Evolutionary conservation across 2,888 invertebrate genomes (phyloP).

Genomic region (Dolichopus griseipennis): DNA sequence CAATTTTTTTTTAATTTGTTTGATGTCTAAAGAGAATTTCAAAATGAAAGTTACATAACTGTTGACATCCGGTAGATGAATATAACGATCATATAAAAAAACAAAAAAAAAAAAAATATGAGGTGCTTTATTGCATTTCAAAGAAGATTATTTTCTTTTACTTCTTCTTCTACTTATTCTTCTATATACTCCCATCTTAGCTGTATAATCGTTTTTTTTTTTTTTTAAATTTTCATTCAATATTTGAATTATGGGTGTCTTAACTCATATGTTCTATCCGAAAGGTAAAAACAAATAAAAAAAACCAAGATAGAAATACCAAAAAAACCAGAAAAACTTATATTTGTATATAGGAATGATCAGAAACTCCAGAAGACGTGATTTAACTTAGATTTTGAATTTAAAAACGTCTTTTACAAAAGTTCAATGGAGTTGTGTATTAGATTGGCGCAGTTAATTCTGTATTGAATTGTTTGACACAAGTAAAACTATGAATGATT

Average conservation of each 20-base stretch:
- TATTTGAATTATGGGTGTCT: too few relatives aligned
- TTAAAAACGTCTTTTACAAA: too few relatives aligned
- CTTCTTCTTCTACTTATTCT: not conserved
- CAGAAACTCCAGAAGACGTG: not conserved
- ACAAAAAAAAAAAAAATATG: not conserved
- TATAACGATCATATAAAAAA: not conserved
- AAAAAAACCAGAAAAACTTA: not conserved
- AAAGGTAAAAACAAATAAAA: not conserved
- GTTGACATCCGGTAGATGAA: conserved; percentile 8
- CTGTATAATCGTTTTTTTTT: too few relatives aligned
- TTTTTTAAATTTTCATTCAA: too few relatives aligned
- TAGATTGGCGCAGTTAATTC: not conserved
- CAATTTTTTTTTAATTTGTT: not conserved
- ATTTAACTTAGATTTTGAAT: not conserved
- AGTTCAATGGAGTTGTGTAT: too few relatives aligned
- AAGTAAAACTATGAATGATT: too few relatives aligned
- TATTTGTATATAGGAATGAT: not conserved
- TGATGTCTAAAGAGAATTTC: not conserved
- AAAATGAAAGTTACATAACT: conserved; percentile 7
- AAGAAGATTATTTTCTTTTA: not conserved
- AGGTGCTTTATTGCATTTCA: conserved; percentile 1
- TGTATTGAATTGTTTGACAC: not conserved
- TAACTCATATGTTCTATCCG: too few relatives aligned
- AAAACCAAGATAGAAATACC: not conserved
- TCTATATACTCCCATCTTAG: too few relatives aligned